Conservation (phyloP, 2,113 vertebrate species). For the Nipponia nippon region DNA sequence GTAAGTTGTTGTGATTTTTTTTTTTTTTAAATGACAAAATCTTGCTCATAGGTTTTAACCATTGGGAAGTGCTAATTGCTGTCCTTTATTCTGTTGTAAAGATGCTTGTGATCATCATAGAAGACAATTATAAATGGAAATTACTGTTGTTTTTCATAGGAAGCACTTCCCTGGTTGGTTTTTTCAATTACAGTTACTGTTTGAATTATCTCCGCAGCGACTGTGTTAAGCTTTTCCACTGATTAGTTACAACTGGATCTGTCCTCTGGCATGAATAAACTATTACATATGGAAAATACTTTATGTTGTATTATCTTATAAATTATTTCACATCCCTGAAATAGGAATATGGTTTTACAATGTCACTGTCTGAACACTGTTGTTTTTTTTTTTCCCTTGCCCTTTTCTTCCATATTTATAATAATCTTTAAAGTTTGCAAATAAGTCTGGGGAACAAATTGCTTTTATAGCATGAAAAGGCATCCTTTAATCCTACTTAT, state of each 20-base stretch:
- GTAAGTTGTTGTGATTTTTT: background rate
- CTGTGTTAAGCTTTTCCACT: background rate
- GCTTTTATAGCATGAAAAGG: background rate
- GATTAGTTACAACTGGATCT: background rate
- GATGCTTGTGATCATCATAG: rapidly evolving
- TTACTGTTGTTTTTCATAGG: background rate
- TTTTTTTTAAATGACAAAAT: background rate
- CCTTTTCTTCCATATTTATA: background rate
- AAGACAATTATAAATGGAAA: background rate
- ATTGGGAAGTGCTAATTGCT: background rate
- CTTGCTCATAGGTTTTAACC: background rate
- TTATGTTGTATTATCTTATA: background rate
- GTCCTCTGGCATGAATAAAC: background rate
- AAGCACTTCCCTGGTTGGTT: background rate
- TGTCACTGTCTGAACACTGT: background rate
- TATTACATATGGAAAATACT: background rate
- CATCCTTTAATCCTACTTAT: background rate
- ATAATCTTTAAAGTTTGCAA: background rate
- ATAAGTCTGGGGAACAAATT: background rate
- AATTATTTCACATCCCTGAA: background rate
- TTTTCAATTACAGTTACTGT: background rate
- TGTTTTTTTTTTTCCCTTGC: background rate
- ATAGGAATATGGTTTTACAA: background rate
- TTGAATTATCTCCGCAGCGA: background rate
- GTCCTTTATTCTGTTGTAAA: background rate